A percentile compares a stretch with the other conserved stretches of the same genome.
Conservation (phyloP, 2,113 vertebrate genomes). For the Vanacampus margaritifer region DNA sequence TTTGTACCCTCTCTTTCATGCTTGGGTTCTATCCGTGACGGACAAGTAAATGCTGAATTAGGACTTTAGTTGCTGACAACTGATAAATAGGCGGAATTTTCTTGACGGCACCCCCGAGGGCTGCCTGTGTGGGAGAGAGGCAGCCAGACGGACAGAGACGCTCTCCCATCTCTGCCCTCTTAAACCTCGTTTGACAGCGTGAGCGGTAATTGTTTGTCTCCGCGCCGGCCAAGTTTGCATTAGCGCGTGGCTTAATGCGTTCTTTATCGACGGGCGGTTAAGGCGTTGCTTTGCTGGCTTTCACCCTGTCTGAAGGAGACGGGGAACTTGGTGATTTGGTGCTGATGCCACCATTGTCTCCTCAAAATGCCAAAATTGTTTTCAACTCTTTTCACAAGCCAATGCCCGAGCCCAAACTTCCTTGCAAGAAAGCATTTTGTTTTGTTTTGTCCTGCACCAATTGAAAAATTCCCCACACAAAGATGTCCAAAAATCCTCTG, state of each 20-base stretch:
- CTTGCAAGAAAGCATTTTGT: neutral
- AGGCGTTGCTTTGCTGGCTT: neutral
- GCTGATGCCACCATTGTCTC: too few species aligned
- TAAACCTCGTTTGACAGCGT: slow-evolving; percentile 65
- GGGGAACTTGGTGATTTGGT: neutral
- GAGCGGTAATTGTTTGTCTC: slow-evolving; percentile 61
- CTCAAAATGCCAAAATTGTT: neutral
- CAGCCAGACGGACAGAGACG: slow-evolving; percentile 20
- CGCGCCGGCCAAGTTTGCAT: slow-evolving; percentile 46
- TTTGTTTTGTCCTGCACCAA: neutral
- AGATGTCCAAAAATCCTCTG: neutral
- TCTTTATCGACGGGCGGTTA: slow-evolving; percentile 55
- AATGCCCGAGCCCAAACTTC: neutral
- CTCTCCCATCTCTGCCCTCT: slow-evolving; percentile 40
- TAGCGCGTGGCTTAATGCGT: slow-evolving; percentile 58
- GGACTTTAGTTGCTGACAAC: slow-evolving; percentile 71
- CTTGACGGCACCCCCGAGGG: slow-evolving; percentile 68
- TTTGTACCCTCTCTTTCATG: slow-evolving; percentile 32
- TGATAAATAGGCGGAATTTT: slow-evolving; percentile 70
- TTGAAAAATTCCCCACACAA: neutral
- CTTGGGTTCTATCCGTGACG: slow-evolving; percentile 45
- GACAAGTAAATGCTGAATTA: slow-evolving; percentile 68
- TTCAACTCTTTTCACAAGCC: neutral
- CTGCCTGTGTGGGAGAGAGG: slow-evolving; percentile 26
- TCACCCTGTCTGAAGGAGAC: neutral